Base-by-base conservation (phyloP, 2,888 invertebrate genomes). In the Thecophora atra region DNA sequence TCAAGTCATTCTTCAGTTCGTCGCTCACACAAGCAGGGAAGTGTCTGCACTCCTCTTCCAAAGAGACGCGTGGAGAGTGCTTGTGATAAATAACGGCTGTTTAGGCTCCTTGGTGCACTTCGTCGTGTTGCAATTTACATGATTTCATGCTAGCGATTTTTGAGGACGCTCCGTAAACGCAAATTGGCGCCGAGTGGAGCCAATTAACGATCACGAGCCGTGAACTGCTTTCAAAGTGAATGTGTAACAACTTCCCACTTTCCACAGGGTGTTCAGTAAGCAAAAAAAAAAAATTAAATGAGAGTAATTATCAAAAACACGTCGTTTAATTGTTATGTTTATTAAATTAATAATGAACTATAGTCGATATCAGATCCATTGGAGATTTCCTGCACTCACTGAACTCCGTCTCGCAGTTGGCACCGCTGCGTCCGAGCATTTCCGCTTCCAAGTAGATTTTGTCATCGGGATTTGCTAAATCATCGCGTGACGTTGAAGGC, bases 391-490 rank as follows among this genome's bases (percentile, higher is more conserved):
- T 66, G 63, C 86, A 86, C 62, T 75, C 75, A 6, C 75, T 76
- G 75, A 80, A 86, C 19, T 72, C 73, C 21, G 73, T 64, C 17
- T 76, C 77, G 71, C 86, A 86, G 54, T 79, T 78, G 11, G 79
- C 80, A 0, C 82, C 82, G 5, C 75, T 72, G 78, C 88, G 88
- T 17, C 93, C 94, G 0, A 91, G 83, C 70, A 89, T 86, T 84
- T 94, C 93, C 0, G 94, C 93, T 0, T 89, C 90, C 68, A 90
- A 89, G 82, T 93, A 94, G 80, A 92, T 92, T 74, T 89, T 89
- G 83, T 93, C 91, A 0, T 88, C 88, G 79, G 90, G 89, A 72
- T 90, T 89, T 17, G 89, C 89, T 54, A 91, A 82, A 0, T 84
- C 79, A 80, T 93, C 93, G 52, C 84, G 86, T 0, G 92, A 93